Base-by-base conservation (phyloP, 2,888 invertebrate genomes). In the Petrolisthes cinctipes region DNA sequence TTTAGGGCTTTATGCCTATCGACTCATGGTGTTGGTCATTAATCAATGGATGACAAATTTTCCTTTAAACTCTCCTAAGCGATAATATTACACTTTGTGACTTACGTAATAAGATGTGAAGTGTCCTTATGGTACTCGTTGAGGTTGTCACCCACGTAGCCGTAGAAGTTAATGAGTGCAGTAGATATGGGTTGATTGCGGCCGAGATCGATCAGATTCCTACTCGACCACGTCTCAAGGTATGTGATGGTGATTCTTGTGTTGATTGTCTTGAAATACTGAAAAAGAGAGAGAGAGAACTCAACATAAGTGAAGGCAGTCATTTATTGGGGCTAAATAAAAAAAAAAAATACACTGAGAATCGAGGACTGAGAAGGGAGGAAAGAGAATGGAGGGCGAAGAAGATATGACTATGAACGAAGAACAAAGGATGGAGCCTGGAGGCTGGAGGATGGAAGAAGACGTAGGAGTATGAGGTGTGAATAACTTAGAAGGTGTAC, bases 171-270 rank as follows among this genome's bases (percentile, higher is more conserved):
- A 92, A 96, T 95, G 93, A 99, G 95, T 91, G 98, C 97, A 92
- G 96, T 95, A 89, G 96, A 95, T 93, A 98, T 97, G 93, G 98
- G 97, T 93, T 96, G 96, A 92, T 95, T 96, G 91, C 96, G 95
- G 92, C 96, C 96, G 91, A 97, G 88, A 84, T 92, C 84, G 88
- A 92, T 92, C 90, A 97, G 96, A 94, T 99, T 97, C 23, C 95
- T 95, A 91, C 97, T 96, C 93, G 96, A 96, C 99, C 99, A 99
- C 87, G 98, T 97, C 94, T 99, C 99, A 93, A 98, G 96, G 94
- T 99, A 99, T 89, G 98, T 97, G 91, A 99, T 96, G 14, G 98
- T 97, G 81, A 99, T 97, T 91, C 98, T 95, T 83, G 99, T 98
- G 93, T 97, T 98, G 92, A 99, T 94, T 89, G 97, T 97, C 91